Base-by-base conservation (phyloP, 2,113 vertebrate species). In the Carollia perspicillata region DNA sequence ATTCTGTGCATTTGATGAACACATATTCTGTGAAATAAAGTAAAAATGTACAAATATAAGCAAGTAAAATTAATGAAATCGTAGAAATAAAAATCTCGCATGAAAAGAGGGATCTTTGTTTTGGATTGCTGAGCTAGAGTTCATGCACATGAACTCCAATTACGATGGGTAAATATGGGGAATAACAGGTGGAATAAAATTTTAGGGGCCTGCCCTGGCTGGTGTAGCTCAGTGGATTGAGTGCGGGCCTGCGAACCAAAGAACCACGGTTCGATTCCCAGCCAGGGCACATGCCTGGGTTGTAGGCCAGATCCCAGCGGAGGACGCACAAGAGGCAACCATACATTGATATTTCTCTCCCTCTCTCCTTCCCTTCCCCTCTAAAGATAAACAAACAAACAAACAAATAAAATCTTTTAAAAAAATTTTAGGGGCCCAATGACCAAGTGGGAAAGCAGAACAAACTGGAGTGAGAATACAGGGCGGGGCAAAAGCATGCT, bases 1-100 rank as follows among this genome's bases (percentile, higher is more conserved):
- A 40, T 40, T 23, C 7, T 40, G 18, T 7, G 30, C 6, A 66
- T 55, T 55, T 33, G 6, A 60, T 40, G 47, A 94, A 49, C 23
- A 87, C 1, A 47, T 1, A 74, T n/a, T 49, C 80, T 17, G 17
- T 23, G 75, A 92, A 65, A 85, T 60, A 84, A 72, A 80, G 60
- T 63, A 92, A 75, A 8, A 33, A 5, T 75, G 63, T 92, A 90
- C 47, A 95, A 90, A 96, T 51, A 49, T 17, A 77, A 79, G 65
- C 66, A 85, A 95, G 23, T 72, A 81, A 89, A 86, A 94, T 42
- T 85, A 92, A 69, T 28, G 55, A 22, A 81, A 89, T 0, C 80
- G 12, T 63, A 89, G 53, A 75, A 95, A 91, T 60, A 89, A 77
- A 49, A 28, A 44, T 44, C 40, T 80, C 55, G 84, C 14, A 55